Base-by-base conservation (phyloP, 2,797 vertebrate genomes). In the Girardinus metallicus region DNA sequence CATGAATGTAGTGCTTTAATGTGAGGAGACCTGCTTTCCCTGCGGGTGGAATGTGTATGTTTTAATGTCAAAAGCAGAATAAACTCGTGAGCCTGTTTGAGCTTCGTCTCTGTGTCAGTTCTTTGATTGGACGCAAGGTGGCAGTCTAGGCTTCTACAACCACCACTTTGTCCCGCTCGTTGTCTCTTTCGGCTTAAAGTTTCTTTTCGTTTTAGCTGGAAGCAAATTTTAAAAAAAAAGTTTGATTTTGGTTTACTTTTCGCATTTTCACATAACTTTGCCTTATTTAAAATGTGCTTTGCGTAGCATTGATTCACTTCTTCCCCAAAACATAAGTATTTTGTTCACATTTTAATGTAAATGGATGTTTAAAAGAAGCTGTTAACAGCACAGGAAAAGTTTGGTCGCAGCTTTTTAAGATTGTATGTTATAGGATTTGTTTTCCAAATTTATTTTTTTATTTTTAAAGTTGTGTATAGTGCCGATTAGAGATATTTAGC, bases 21-120 rank as follows among this genome's bases (percentile, higher is more conserved):
- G 68, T 83, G 77, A 86, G 26, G 39, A 68, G 75, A 74, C 76
- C 81, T 81, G 64, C 82, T 64, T 85, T 11, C 76, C 79, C 47
- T 0, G 39, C 79, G 60, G 75, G 71, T 86, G 86, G 51, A 84
- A 74, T 82, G 82, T 90, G 73, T 84, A 66, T 85, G 88, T 76
- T 78, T 79, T 78, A 76, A 71, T 46, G 64, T 68, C 18, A 41
- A 68, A 23, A 41, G 64, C 36, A 23, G 1, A 93, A 93, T 92
- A 73, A 92, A 82, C 68, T 15, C 26, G 18, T 66, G 70, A 78
- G 41, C 75, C 15, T 77, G 83, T 83, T 79, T 55, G 53, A 73
- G 55, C 74, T 60, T 43, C 15, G 73, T 39, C 21, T 46, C 55
- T 55, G 62, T 21, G 49, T 21, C 80, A 76, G 68, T 89, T 82